Evolutionary conservation across 1,140 invertebrate genomes (phyloP).

Genomic region (Heliconius melpomene): DNA sequence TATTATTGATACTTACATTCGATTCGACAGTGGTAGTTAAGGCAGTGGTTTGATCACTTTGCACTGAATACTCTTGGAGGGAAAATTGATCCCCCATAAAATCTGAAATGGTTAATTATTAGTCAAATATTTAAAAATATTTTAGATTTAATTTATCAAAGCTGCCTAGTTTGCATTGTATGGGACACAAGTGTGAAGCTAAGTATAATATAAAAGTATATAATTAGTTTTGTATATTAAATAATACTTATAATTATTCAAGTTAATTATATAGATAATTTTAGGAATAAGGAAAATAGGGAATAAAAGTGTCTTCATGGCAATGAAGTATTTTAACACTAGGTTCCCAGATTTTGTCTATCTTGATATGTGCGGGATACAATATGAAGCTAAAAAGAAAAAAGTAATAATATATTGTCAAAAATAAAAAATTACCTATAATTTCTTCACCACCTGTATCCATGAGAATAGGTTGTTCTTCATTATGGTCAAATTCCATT

Average conservation of each 20-base stretch:
- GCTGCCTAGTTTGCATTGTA: too few relatives aligned
- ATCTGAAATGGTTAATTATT: slow-evolving; percentile 54
- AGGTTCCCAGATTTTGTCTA: too few relatives aligned
- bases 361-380: too few relatives aligned
- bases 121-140: not conserved
- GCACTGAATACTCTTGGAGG: slow-evolving; percentile 62
- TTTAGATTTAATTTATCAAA: not conserved
- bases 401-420: not conserved
- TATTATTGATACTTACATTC: slow-evolving; percentile 52
- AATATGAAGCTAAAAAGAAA: not conserved
- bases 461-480: slow-evolving; percentile 66
- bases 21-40: slow-evolving; percentile 51
- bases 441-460: slow-evolving; percentile 69
- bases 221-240: too few relatives aligned
- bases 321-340: too few relatives aligned
- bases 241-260: too few relatives aligned
- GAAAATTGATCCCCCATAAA: slow-evolving; percentile 68
- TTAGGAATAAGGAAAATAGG: too few relatives aligned
- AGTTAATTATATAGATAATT: too few relatives aligned
- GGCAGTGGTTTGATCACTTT: slow-evolving; percentile 56
- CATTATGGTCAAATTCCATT: slow-evolving; percentile 68
- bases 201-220: too few relatives aligned
- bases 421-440: slow-evolving; percentile 52
- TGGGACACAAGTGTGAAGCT: too few relatives aligned
- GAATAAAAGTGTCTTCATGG: too few relatives aligned